phyloP scores from a whole-genome alignment of 2,888 invertebrate species.

The Rhamphomyia laevipes region DNA sequence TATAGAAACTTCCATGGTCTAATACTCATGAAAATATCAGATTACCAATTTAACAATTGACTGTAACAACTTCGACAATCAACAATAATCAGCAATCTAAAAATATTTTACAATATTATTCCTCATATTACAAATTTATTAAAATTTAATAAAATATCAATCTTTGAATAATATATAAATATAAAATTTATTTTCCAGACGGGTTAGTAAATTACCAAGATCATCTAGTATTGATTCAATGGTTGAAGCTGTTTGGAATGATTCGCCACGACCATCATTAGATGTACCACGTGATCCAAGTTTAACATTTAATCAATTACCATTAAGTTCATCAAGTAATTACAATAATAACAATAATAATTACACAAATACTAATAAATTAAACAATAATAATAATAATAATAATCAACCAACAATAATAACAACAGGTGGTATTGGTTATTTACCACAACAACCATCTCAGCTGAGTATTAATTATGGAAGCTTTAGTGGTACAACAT shows the following conservation, averaged over 20 bases:
- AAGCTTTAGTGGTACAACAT: slow-evolving; percentile 18
- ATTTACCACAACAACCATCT: slow-evolving; percentile 26
- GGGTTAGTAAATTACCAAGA: slow-evolving; percentile 42
- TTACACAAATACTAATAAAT: neutral
- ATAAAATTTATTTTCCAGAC: neutral
- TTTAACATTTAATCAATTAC: slow-evolving; percentile 1
- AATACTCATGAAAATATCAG: too few relatives aligned
- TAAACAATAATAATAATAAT: neutral
- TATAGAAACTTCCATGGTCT: too few relatives aligned
- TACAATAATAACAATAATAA: neutral
- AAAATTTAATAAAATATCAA: too few relatives aligned
- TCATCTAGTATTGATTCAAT: slow-evolving; percentile 72
- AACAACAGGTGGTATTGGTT: slow-evolving; percentile 16
- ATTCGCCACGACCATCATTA: slow-evolving; percentile 34
- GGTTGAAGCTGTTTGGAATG: slow-evolving; percentile 58
- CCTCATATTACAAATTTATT: too few relatives aligned
- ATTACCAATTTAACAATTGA: too few relatives aligned
- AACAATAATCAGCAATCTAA: too few relatives aligned
- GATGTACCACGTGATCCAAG: slow-evolving; percentile 25
- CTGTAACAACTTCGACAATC: too few relatives aligned
- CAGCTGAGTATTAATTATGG: slow-evolving; percentile 35
- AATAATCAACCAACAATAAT: slow-evolving; percentile 23
- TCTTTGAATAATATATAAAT: too few relatives aligned
- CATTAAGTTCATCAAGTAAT: slow-evolving; percentile 18
- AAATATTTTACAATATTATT: too few relatives aligned